Evolutionary conservation across 2,797 vertebrate genomes (phyloP).

Genomic region (Scleropages formosus): DNA sequence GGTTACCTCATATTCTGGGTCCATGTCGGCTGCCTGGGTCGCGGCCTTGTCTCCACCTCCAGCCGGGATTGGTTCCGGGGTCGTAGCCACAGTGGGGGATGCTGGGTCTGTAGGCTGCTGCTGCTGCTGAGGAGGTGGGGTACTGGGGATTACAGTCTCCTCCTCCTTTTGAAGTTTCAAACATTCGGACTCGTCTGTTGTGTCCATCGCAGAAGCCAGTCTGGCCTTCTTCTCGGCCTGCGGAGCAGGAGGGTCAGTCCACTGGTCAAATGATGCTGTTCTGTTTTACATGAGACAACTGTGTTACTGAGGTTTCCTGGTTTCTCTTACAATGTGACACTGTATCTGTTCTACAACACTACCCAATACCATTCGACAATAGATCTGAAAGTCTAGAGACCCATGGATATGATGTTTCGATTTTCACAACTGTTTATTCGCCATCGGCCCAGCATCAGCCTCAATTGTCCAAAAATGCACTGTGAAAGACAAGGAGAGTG

Average conservation of each 20-base stretch:
- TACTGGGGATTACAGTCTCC: slow-evolving; percentile 60
- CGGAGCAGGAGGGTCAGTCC: slow-evolving; percentile 38
- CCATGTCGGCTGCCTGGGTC: slow-evolving; percentile 82
- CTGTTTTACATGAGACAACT: neutral
- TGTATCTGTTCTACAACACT: too few species aligned
- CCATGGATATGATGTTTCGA: too few species aligned
- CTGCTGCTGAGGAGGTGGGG: slow-evolving; percentile 66
- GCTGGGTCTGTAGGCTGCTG: slow-evolving; percentile 93
- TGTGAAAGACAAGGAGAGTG: too few species aligned
- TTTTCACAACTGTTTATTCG: too few species aligned
- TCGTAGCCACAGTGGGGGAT: slow-evolving; percentile 90
- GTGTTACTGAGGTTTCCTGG: neutral
- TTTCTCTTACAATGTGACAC: too few species aligned
- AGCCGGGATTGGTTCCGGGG: slow-evolving; percentile 82
- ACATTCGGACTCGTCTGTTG: slow-evolving; percentile 79
- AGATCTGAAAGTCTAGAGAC: too few species aligned
- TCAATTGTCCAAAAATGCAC: too few species aligned
- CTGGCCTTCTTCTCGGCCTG: slow-evolving; percentile 97
- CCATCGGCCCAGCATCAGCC: too few species aligned
- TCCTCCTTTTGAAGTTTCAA: slow-evolving; percentile 64
- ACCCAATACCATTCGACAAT: too few species aligned
- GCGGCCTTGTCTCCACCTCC: slow-evolving; percentile 78
- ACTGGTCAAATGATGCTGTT: neutral
- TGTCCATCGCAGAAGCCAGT: slow-evolving; percentile 88
- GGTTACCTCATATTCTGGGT: slow-evolving; percentile 89